Percentiles rank a stretch among this genome's conserved stretches.
Conservation (phyloP, 2,888 invertebrate species). For the Phengaris alcon region DNA sequence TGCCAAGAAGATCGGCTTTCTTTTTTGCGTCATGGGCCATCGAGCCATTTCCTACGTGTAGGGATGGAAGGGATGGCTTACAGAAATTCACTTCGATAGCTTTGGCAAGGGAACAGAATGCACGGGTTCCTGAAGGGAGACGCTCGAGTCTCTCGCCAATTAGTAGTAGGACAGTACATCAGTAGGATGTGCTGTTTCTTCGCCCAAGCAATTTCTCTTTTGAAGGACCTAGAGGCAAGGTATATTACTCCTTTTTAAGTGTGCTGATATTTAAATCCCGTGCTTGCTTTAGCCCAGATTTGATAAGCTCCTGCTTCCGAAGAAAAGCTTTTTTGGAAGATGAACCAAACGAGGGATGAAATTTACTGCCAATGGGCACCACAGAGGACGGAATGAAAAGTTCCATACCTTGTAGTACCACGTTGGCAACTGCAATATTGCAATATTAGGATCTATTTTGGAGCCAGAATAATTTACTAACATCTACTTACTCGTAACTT, state of each 20-base stretch:
- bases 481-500: too few species aligned
- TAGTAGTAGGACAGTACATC: too few species aligned
- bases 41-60: constrained; percentile 17
- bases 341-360: constrained; percentile 27
- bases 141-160: constrained; percentile 28
- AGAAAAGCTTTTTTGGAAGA: constrained; percentile 16
- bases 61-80: constrained; percentile 24
- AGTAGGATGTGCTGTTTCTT: constrained; percentile 33
- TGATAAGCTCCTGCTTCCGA: constrained; percentile 15
- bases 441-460: too few species aligned
- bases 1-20: constrained; percentile 29
- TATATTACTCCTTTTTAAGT: constrained; percentile 30
- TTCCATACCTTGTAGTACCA: constrained; percentile 14
- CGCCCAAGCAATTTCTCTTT: constrained; percentile 31
- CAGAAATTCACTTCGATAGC: constrained; percentile 31
- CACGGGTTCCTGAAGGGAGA: constrained; percentile 32
- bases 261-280: constrained; percentile 21
- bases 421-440: neutral
- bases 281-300: neutral
- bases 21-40: constrained; percentile 30
- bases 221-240: constrained; percentile 31
- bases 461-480: too few species aligned
- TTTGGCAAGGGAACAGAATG: constrained; percentile 33
- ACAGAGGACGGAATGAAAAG: constrained; percentile 1
- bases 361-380: neutral